Percentiles rank a stretch among this genome's conserved stretches.
phyloP scores from a whole-genome alignment of 2,888 invertebrate genomes.

The Agrotis exclamationis region DNA sequence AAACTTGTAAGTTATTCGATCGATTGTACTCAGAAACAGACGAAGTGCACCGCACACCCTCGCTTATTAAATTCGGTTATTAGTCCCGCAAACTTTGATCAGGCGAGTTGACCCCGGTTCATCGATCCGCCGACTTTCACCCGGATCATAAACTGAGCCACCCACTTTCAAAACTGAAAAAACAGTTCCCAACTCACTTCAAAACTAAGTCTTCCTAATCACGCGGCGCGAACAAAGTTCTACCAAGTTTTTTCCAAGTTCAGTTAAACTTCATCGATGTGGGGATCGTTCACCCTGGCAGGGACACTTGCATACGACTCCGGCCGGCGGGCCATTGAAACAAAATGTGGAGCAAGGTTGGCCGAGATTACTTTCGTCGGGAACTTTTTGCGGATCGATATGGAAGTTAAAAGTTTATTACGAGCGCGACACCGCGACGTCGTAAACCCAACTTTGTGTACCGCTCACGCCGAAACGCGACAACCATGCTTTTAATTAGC shows the following conservation, averaged over 20 bases:
- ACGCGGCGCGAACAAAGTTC: conserved; percentile 89
- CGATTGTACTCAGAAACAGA: conserved; percentile 44
- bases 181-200: conserved; percentile 89
- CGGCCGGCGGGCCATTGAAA: conserved; percentile 84
- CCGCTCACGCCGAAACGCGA: conserved; percentile 54
- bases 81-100: conserved; percentile 89
- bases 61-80: conserved; percentile 89
- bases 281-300: conserved; percentile 89
- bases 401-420: conserved; percentile 88
- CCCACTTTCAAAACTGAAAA: conserved; percentile 91
- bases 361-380: conserved; percentile 87
- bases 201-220: conserved; percentile 91
- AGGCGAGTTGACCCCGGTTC: conserved; percentile 87
- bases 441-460: conserved; percentile 77
- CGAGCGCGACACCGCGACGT: conserved; percentile 77
- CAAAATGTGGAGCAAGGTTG: conserved; percentile 91
- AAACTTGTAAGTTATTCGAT: conserved; percentile 18
- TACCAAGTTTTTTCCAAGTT: conserved; percentile 90
- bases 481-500: conserved; percentile 66
- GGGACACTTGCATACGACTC: conserved; percentile 90
- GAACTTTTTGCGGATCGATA: conserved; percentile 90
- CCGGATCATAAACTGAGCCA: conserved; percentile 91
- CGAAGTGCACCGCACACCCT: conserved; percentile 80
- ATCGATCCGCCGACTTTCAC: conserved; percentile 91
- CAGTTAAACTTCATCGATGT: conserved; percentile 90